A percentile compares a stretch with the other conserved stretches of the same genome.
Conservation (phyloP, 1,140 invertebrate genomes). For the Heliconius melpomene region DNA sequence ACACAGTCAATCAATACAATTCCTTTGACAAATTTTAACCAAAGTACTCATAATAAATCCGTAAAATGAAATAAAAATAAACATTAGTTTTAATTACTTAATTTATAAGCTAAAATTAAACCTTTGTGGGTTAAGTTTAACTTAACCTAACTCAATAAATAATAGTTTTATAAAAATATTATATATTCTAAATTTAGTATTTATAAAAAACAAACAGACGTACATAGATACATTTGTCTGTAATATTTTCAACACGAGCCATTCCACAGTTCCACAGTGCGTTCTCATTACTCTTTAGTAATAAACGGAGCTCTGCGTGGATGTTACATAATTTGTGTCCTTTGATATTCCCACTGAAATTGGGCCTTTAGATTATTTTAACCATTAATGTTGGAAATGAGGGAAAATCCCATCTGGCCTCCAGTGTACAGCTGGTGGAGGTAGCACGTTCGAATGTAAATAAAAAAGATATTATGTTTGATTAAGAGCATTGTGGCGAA, state of each 20-base stretch:
- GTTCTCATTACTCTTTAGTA: conserved; percentile 43
- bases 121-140: too few species aligned
- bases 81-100: too few species aligned
- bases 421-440: background rate
- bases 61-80: too few species aligned
- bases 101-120: too few species aligned
- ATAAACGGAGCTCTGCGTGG: conserved; percentile 39
- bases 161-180: background rate
- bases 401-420: background rate
- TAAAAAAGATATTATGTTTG: background rate
- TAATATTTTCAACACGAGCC: background rate
- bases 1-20: too few species aligned
- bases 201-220: background rate
- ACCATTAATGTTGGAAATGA: background rate
- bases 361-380: conserved; percentile 26
- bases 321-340: conserved; percentile 45
- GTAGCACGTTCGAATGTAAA: background rate
- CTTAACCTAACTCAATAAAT: too few species aligned
- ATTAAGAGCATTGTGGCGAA: too few species aligned
- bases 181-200: background rate
- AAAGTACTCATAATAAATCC: too few species aligned
- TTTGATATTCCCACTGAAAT: conserved; percentile 47
- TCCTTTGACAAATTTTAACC: too few species aligned
- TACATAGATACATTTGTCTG: background rate
- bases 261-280: conserved; percentile 30